phyloP scores from a whole-genome alignment of 2,113 vertebrate genomes.

The Astur gentilis region DNA sequence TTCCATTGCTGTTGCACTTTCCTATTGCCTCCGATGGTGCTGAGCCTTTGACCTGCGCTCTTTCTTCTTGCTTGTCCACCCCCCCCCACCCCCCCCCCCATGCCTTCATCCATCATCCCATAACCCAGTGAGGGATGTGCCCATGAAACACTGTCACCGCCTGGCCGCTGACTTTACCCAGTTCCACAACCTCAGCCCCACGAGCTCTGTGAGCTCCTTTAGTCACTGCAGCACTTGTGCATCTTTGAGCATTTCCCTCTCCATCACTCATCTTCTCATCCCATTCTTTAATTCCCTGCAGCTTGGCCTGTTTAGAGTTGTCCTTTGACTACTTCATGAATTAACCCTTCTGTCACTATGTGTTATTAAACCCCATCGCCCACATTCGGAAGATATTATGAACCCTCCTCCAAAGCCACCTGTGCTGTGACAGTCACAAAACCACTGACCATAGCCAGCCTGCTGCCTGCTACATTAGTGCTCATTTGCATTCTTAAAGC shows the following conservation, averaged over 20 bases:
- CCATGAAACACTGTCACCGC: background rate
- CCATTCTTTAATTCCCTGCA: background rate
- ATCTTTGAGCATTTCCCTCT: background rate
- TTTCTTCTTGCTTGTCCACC: background rate
- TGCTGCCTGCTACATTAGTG: background rate
- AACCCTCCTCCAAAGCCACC: background rate
- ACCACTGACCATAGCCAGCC: background rate
- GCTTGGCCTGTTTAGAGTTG: background rate
- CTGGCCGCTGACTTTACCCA: background rate
- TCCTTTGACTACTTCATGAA: background rate
- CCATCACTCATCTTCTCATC: background rate
- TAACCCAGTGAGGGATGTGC: background rate
- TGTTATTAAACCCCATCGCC: background rate
- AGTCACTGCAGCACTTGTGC: too few relatives aligned
- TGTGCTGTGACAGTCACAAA: background rate
- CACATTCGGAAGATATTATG: background rate
- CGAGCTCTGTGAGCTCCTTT: background rate
- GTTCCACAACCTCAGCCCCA: background rate
- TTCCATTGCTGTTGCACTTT: background rate
- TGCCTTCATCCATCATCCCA: background rate
- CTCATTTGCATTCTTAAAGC: background rate
- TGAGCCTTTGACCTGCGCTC: background rate
- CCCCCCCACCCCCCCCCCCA: accelerated
- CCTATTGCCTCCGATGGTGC: background rate
- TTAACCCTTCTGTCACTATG: background rate